Evolutionary conservation across 2,113 vertebrate genomes (phyloP), one percentile per base, ranked within the genome.

Genomic region (Gadus macrocephalus): DNA sequence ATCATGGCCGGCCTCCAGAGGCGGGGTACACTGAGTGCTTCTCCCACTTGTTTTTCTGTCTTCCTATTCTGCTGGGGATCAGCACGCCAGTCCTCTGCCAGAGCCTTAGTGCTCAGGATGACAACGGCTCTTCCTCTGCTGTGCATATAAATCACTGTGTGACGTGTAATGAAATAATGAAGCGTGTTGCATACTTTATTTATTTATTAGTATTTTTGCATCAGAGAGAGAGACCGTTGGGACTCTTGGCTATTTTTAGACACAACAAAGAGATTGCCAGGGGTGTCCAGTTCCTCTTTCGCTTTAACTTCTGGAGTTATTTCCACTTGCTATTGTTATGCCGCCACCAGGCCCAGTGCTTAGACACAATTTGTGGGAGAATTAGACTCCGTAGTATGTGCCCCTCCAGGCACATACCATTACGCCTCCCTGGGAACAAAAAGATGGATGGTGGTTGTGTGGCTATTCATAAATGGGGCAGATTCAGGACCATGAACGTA

Each of bases 261-360:
- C 77, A 84, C 81, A 86, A 86, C 85, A 89, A 90, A 87, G 84
- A 76, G 72, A 90, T 88, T 82, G 82, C 85, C 78, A 78, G 83
- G 76, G 86, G 81, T 88, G 85, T 87, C 85, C 85, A 83, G 76
- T 85, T 78, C 78, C 69, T 81, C 73, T 12, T 49, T 49, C 63
- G 64, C 77, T 81, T 81, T 85, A 83, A 72, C 83, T 85, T 85
- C 66, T 76, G 66, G 78, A 82, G 78, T 78, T 86, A 81, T 80
- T 73, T 79, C 74, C 71, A 74, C 81, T 78, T 72, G 75, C 79
- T 28, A 28, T 66, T 80, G 81, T 35, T 66, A 79, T 78, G 73
- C 62, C 38, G 67, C 63, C 27, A 61, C 74, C 83, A 73, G 67
- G 82, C 77, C 77, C 49, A 61, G 53, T 38, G 63, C 38, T 75